Percentiles rank a stretch among this genome's conserved stretches.
These are phyloP conservation scores for Drosophila lacertosa DNA, from an alignment of 1,140 invertebrate genomes.

Conservation along the genomic window DNA sequence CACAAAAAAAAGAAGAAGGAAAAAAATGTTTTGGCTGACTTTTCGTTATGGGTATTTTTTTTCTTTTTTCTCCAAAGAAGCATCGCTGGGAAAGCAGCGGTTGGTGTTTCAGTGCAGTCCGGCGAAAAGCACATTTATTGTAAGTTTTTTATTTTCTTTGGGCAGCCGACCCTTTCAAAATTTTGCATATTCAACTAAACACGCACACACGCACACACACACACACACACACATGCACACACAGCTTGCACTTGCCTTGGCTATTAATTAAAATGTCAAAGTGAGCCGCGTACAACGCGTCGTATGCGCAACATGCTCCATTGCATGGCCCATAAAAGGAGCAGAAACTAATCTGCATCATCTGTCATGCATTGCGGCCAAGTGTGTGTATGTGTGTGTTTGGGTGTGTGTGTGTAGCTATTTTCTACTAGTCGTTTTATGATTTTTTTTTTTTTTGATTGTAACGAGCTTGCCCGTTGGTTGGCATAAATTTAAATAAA, in stretches of 20 bases:
- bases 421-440: not conserved
- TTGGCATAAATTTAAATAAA: not conserved
- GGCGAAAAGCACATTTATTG: constrained; percentile 37
- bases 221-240: not conserved
- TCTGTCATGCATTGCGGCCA: constrained; percentile 14
- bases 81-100: too few relatives aligned
- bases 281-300: constrained; percentile 21
- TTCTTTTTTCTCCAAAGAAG: constrained; percentile 16
- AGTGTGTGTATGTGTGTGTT: not conserved
- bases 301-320: constrained; percentile 45
- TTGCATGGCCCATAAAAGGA: constrained; percentile 18
- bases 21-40: constrained; percentile 53
- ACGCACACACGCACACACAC: not conserved
- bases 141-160: constrained; percentile 10
- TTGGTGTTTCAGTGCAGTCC: not conserved
- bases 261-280: constrained; percentile 62
- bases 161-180: not conserved
- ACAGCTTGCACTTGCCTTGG: constrained; percentile 3
- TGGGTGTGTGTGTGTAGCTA: not conserved
- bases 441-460: not conserved
- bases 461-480: not conserved
- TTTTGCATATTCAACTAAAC: constrained; percentile 15
- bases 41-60: constrained; percentile 24
- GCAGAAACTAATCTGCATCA: constrained; percentile 46
- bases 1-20: constrained; percentile 9